Conservation (phyloP, 2,113 vertebrate genomes). For the Sinocyclocheilus anophthalmus region DNA sequence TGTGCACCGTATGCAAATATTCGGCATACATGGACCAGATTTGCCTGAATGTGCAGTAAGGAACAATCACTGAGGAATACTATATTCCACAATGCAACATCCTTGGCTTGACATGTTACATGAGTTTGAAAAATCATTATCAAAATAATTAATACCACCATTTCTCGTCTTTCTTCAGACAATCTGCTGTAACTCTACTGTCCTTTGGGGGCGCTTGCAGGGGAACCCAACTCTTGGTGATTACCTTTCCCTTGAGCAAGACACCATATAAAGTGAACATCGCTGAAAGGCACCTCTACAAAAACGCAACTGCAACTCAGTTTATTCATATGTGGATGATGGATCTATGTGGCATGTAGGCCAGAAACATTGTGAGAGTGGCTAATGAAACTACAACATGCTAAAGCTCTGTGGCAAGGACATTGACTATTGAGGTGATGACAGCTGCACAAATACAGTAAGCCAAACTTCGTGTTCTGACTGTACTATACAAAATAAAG, state of each 20-base stretch:
- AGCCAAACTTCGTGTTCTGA: too few species aligned
- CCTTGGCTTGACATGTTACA: neutral
- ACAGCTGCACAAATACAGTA: too few species aligned
- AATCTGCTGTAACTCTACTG: constrained; percentile 35
- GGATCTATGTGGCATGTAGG: too few species aligned
- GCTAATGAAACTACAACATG: too few species aligned
- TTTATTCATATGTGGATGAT: too few species aligned
- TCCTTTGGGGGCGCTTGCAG: constrained; percentile 29
- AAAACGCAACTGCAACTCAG: too few species aligned
- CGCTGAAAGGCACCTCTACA: too few species aligned
- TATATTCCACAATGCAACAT: neutral
- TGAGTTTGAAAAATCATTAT: too few species aligned
- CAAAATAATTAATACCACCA: neutral
- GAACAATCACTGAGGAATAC: neutral
- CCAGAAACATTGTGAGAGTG: too few species aligned
- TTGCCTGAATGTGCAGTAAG: constrained; percentile 4
- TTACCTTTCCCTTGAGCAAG: constrained; percentile 76
- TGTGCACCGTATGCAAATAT: neutral
- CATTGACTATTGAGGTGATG: too few species aligned
- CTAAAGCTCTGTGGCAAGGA: too few species aligned
- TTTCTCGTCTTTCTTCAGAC: neutral
- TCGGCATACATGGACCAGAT: neutral
- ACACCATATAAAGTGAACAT: constrained; percentile 62
- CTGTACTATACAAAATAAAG: too few species aligned
- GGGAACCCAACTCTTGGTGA: constrained; percentile 64